These are phyloP conservation scores for Campylomormyrus numenius DNA, from an alignment of 2,113 vertebrate genomes.

Conservation along the genomic window DNA sequence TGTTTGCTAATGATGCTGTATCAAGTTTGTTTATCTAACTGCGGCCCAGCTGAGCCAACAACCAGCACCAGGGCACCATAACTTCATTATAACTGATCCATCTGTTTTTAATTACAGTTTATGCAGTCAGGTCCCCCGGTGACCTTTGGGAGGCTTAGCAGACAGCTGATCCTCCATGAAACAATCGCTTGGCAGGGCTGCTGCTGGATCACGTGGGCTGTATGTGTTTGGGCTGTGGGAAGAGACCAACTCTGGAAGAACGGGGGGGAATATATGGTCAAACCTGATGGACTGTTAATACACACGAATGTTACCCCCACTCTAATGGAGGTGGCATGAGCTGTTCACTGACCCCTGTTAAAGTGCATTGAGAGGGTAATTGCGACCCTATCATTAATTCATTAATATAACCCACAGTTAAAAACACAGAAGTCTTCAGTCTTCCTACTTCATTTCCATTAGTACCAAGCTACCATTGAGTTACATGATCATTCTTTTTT, in stretches of 20 bases:
- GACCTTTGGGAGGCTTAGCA: not conserved
- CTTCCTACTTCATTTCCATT: not conserved
- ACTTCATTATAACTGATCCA: not conserved
- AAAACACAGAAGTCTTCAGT: not conserved
- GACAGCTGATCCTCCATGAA: not conserved
- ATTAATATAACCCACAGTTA: not conserved
- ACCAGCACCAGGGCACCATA: not conserved
- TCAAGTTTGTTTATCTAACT: not conserved
- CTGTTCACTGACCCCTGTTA: not conserved
- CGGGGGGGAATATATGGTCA: not conserved
- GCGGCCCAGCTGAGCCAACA: not conserved
- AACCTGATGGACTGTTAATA: not conserved
- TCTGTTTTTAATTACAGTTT: not conserved
- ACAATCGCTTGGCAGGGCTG: not conserved
- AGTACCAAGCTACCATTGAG: not conserved
- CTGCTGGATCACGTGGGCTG: not conserved
- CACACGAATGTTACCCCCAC: not conserved
- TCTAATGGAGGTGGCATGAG: not conserved
- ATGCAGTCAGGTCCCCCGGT: not conserved
- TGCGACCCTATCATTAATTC: not conserved
- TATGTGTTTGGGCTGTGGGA: not conserved
- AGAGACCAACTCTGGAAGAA: not conserved
- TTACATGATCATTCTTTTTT: not conserved
- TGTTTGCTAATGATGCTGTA: not conserved
- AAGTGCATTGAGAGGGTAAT: not conserved